Evolutionary conservation across 2,797 vertebrate species (phyloP).

Genomic region (Margarornis squamiger): DNA sequence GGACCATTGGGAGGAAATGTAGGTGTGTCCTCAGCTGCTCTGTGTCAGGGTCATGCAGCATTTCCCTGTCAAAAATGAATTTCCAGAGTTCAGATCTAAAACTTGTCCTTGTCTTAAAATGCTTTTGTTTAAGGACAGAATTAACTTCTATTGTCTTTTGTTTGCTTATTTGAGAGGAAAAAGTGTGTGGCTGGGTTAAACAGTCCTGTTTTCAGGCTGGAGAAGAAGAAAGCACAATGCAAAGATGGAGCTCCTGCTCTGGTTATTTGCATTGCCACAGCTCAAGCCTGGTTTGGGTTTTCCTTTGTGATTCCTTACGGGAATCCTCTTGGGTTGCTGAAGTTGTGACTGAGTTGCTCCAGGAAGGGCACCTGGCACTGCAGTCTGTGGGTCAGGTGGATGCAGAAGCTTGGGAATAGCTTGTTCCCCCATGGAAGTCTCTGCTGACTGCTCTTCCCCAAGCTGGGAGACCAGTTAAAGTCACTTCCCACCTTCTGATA

Average conservation of each 20-base stretch:
- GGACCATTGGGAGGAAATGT: not conserved
- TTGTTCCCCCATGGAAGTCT: not conserved
- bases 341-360: not conserved
- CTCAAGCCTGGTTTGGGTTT: accelerated
- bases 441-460: not conserved
- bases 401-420: not conserved
- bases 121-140: not conserved
- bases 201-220: not conserved
- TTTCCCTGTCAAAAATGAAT: not conserved
- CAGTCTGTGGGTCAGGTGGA: accelerated
- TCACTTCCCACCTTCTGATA: not conserved
- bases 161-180: not conserved
- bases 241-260: not conserved
- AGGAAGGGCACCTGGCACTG: not conserved
- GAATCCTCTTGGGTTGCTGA: not conserved
- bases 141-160: not conserved
- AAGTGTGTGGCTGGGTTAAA: not conserved
- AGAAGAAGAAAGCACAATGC: not conserved
- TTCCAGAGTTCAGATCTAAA: not conserved
- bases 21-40: not conserved
- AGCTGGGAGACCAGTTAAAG: not conserved
- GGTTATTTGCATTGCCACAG: accelerated
- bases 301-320: not conserved
- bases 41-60: not conserved
- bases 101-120: not conserved